A percentile compares a stretch with the other conserved stretches of the same genome.
Evolutionary conservation across 2,113 vertebrate species (phyloP).

Genomic region (Trichechus manatus): DNA sequence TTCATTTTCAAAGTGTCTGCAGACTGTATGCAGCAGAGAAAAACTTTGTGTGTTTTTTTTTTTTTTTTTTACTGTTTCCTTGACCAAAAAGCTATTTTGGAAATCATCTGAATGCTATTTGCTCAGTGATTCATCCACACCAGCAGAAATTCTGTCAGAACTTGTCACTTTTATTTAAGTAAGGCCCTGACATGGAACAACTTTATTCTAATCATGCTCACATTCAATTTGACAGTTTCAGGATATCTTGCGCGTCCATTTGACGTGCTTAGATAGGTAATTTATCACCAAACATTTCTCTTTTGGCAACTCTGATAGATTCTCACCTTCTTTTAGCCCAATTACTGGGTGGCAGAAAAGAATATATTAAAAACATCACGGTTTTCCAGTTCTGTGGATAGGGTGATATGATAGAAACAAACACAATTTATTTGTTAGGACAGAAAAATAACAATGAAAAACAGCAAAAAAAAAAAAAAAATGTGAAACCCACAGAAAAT

Average conservation of each 20-base stretch:
- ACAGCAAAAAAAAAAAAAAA: background rate
- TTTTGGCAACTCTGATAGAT: slow-evolving; percentile 43
- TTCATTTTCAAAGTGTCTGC: background rate
- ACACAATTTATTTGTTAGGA: slow-evolving; percentile 13
- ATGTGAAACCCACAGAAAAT: background rate
- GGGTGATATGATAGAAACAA: slow-evolving; percentile 49
- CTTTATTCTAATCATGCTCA: slow-evolving; percentile 64
- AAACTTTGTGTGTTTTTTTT: background rate
- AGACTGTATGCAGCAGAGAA: background rate
- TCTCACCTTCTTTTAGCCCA: slow-evolving; percentile 65
- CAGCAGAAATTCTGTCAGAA: slow-evolving; percentile 59
- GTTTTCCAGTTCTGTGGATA: slow-evolving; percentile 28
- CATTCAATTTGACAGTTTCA: slow-evolving; percentile 57
- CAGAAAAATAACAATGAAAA: background rate
- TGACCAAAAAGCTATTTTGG: slow-evolving; percentile 53
- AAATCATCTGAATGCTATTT: background rate
- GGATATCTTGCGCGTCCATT: background rate
- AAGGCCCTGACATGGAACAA: slow-evolving; percentile 43
- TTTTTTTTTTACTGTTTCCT: slow-evolving; percentile 25
- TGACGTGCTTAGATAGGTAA: slow-evolving; percentile 52
- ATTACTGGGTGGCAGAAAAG: slow-evolving; percentile 36
- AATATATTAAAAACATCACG: slow-evolving; percentile 59
- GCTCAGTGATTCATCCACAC: slow-evolving; percentile 33
- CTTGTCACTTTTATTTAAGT: slow-evolving; percentile 60
- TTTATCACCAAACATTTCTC: slow-evolving; percentile 56